A percentile compares a stretch with the other conserved stretches of the same genome.
phyloP scores from a whole-genome alignment of 2,113 vertebrate species.

The Chaetorhynchus papuensis region DNA sequence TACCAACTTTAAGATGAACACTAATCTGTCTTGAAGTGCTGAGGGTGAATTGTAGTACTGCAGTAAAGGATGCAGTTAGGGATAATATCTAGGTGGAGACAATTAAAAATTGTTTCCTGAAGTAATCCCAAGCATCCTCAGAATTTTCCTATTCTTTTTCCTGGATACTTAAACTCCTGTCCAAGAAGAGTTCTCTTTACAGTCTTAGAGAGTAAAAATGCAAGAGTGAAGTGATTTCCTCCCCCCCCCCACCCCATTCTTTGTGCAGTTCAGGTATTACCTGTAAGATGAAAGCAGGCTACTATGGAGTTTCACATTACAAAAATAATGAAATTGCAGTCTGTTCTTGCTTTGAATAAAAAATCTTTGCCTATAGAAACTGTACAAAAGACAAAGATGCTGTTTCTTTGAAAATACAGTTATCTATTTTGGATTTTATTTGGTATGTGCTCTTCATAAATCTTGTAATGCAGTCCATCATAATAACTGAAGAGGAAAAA shows the following conservation, averaged over 20 bases:
- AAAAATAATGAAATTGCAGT: not conserved
- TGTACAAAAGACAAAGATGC: not conserved
- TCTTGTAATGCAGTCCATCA: not conserved
- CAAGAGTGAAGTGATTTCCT: not conserved
- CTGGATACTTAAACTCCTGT: not conserved
- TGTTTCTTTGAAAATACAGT: not conserved
- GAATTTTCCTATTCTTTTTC: not conserved
- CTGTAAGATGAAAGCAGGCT: not conserved
- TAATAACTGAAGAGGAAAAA: not conserved
- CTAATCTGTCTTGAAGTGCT: not conserved
- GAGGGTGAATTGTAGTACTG: not conserved
- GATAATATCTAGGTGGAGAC: not conserved
- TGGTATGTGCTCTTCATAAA: not conserved
- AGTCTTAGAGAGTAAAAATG: not conserved
- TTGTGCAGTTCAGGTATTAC: not conserved
- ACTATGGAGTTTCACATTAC: not conserved
- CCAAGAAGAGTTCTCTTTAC: not conserved
- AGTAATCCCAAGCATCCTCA: not conserved
- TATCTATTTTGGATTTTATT: not conserved
- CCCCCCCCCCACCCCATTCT: rapidly evolving
- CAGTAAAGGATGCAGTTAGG: not conserved
- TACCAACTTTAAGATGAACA: not conserved
- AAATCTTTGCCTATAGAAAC: not conserved
- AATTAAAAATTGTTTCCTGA: not conserved
- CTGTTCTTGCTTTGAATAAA: not conserved